phyloP scores from a whole-genome alignment of 2,113 vertebrate species.

The Alligator mississippiensis region DNA sequence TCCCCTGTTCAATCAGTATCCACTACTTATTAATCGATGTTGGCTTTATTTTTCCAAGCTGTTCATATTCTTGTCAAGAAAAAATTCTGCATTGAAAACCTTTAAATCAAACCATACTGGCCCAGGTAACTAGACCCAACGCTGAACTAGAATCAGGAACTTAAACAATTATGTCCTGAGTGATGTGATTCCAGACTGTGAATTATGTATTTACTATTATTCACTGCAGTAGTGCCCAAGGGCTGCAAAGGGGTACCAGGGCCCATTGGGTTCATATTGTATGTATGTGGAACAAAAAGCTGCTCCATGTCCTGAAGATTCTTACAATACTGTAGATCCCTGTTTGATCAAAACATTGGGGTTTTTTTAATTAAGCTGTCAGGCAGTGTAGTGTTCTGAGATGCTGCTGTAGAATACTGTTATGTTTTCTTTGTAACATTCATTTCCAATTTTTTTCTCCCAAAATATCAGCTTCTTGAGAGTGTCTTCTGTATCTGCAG shows the following conservation, averaged over 20 bases:
- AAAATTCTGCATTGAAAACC: not conserved
- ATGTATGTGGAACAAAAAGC: not conserved
- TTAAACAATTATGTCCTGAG: not conserved
- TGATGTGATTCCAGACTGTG: not conserved
- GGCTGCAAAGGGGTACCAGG: too few relatives aligned
- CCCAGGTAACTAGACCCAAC: slow-evolving; percentile 18
- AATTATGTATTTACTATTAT: slow-evolving; percentile 13
- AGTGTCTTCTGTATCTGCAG: not conserved
- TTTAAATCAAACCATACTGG: not conserved
- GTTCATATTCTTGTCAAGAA: not conserved
- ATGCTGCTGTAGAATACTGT: not conserved
- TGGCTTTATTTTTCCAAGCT: slow-evolving; percentile 32
- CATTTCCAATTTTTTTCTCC: not conserved
- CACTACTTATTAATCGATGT: slow-evolving; percentile 51
- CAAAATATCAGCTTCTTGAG: not conserved
- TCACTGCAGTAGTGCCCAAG: not conserved
- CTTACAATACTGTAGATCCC: too few relatives aligned
- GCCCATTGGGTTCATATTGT: not conserved
- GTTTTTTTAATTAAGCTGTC: not conserved
- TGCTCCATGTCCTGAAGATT: not conserved
- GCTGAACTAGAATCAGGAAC: slow-evolving; percentile 47
- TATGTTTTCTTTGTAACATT: not conserved
- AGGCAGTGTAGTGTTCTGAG: not conserved
- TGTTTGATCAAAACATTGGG: not conserved
- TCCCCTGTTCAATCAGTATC: not conserved